Conservation (phyloP, 1,140 invertebrate species). For the Ladona fulva region DNA sequence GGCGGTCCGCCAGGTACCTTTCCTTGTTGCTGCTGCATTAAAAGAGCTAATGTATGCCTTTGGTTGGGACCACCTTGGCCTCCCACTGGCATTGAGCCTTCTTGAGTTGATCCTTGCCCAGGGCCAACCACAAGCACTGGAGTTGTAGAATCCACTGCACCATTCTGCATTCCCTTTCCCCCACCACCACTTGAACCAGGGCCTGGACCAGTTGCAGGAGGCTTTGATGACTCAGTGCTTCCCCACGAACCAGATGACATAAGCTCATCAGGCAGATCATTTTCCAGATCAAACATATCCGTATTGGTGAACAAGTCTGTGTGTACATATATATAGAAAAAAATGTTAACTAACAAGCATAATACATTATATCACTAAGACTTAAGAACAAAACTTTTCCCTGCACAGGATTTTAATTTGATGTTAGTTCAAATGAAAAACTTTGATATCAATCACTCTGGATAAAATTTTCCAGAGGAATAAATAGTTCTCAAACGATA, state of each 20-base stretch:
- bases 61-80: not conserved
- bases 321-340: not conserved
- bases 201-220: constrained; percentile 64
- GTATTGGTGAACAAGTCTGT: constrained; percentile 64
- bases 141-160: constrained; percentile 15
- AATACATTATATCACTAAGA: no score
- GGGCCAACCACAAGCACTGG: not conserved
- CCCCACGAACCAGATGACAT: constrained; percentile 64
- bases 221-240: constrained; percentile 47
- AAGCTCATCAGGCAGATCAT: constrained; percentile 86
- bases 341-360: no score
- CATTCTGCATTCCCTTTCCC: constrained; percentile 16
- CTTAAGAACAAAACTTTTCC: no score
- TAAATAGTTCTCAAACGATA: no score
- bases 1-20: not conserved
- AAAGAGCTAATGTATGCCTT: not conserved
- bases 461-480: no score
- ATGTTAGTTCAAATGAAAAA: no score
- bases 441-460: no score
- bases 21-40: constrained; percentile 1
- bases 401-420: no score
- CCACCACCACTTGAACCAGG: constrained; percentile 40
- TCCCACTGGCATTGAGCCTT: not conserved
- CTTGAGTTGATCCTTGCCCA: not conserved
- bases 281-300: constrained; percentile 79